Percentiles rank a stretch among this genome's conserved stretches.
Conservation (phyloP, 2,797 vertebrate species). For the Natrix natrix region DNA sequence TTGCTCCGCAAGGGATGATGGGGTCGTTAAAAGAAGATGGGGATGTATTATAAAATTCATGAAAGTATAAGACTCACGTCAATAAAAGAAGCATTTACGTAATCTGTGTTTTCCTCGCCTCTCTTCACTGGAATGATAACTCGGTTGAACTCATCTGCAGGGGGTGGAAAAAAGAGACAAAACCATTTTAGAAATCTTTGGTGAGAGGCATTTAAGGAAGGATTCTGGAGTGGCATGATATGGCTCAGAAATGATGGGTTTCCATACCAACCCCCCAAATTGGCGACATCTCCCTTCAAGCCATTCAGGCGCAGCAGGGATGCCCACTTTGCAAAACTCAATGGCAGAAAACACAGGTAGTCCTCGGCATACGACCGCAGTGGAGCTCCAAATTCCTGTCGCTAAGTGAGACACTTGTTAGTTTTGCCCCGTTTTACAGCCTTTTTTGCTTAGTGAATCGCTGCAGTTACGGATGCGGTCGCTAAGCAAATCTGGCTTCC, state of each 20-base stretch:
- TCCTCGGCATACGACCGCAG: background rate
- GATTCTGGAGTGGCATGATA: background rate
- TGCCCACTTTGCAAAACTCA: background rate
- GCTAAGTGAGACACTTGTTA: too few relatives aligned
- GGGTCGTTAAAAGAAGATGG: too few relatives aligned
- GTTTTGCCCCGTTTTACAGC: too few relatives aligned
- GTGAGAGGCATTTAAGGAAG: background rate
- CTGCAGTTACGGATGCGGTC: too few relatives aligned
- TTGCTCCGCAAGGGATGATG: too few relatives aligned
- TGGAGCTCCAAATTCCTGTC: too few relatives aligned
- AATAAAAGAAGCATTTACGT: slow-evolving; percentile 96
- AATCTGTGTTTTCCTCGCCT: slow-evolving; percentile 96
- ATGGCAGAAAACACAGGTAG: background rate
- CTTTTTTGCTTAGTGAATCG: too few relatives aligned
- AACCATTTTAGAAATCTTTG: background rate
- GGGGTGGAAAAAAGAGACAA: rapidly evolving
- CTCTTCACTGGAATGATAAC: slow-evolving; percentile 98
- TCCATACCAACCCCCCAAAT: background rate
- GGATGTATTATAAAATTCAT: background rate
- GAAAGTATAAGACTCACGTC: slow-evolving; percentile 82
- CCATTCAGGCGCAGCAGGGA: background rate
- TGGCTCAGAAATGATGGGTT: background rate
- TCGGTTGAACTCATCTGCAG: slow-evolving; percentile 94
- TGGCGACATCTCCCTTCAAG: background rate
- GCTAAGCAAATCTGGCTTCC: too few relatives aligned